Percentiles rank a stretch among this genome's conserved stretches.
Conservation (phyloP, 2,797 vertebrate species). For the Falco novaeseelandiae region DNA sequence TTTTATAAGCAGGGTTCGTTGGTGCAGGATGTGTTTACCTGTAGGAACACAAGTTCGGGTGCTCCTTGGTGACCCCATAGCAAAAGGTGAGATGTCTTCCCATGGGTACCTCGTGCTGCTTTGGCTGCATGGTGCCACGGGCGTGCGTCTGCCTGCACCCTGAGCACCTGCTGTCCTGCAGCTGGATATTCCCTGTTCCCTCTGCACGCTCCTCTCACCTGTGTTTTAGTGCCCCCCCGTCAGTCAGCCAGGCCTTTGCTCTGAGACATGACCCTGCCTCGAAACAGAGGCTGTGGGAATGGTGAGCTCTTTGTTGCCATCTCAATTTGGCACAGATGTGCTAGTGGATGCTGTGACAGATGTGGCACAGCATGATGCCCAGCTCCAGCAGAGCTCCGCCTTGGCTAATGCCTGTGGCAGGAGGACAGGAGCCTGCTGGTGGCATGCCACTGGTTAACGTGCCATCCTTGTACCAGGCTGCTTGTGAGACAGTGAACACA, state of each 20-base stretch:
- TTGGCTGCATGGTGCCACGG: neutral
- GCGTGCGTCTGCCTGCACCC: accelerated
- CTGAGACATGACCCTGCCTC: neutral
- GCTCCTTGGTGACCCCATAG: neutral
- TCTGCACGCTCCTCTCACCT: accelerated
- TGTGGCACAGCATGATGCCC: neutral
- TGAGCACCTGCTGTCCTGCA: neutral
- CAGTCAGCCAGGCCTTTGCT: neutral
- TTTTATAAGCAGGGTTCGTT: neutral
- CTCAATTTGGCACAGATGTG: neutral
- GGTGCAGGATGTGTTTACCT: neutral
- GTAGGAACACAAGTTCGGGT: neutral
- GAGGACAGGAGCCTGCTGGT: neutral
- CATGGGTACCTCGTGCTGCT: accelerated
- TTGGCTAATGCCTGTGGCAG: neutral
- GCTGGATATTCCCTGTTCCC: neutral
- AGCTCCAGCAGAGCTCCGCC: neutral
- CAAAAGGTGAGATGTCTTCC: neutral
- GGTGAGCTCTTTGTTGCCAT: neutral
- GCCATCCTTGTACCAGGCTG: neutral
- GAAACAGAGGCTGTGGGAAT: neutral
- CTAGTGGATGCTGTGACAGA: neutral
- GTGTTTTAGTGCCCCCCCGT: no score
- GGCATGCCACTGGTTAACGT: neutral
- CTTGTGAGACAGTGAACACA: accelerated